These are phyloP conservation scores for Sarcophaga bullata DNA, from an alignment of 1,140 invertebrate species.

Conservation along the genomic window DNA sequence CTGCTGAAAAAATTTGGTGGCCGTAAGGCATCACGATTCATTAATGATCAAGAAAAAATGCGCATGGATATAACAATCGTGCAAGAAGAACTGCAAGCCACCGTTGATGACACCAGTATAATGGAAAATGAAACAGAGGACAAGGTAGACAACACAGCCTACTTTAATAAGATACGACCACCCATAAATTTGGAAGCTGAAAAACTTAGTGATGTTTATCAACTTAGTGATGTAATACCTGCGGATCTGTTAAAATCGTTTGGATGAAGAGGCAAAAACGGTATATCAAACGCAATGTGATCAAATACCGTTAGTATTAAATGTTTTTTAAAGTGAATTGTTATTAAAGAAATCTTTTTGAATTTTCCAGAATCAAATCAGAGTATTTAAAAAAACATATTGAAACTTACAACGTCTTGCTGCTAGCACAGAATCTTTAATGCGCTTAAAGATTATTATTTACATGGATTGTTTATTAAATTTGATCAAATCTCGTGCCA, in stretches of 20 bases:
- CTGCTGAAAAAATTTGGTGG: slow-evolving; percentile 60
- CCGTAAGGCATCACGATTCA: slow-evolving; percentile 55
- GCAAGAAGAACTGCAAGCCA: slow-evolving; percentile 56
- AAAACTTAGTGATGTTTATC: slow-evolving; percentile 51
- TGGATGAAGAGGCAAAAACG: slow-evolving; percentile 61
- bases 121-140: slow-evolving; percentile 53
- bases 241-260: slow-evolving; percentile 49
- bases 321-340: neutral
- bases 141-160: slow-evolving; percentile 36
- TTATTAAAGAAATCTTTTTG: neutral
- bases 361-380: slow-evolving; percentile 51
- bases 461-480: slow-evolving; percentile 60
- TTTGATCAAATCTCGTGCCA: slow-evolving; percentile 52
- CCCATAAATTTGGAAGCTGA: slow-evolving; percentile 54
- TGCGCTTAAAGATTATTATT: slow-evolving; percentile 58
- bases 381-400: slow-evolving; percentile 53
- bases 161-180: slow-evolving; percentile 52
- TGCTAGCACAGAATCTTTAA: slow-evolving; percentile 42
- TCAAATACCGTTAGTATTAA: slow-evolving; percentile 53
- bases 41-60: slow-evolving; percentile 56
- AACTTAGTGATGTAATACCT: slow-evolving; percentile 55
- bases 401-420: slow-evolving; percentile 46
- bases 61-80: slow-evolving; percentile 58
- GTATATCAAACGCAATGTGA: slow-evolving; percentile 49
- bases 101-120: slow-evolving; percentile 49